phyloP scores from a whole-genome alignment of 2,797 vertebrate species.

The Emys orbicularis region DNA sequence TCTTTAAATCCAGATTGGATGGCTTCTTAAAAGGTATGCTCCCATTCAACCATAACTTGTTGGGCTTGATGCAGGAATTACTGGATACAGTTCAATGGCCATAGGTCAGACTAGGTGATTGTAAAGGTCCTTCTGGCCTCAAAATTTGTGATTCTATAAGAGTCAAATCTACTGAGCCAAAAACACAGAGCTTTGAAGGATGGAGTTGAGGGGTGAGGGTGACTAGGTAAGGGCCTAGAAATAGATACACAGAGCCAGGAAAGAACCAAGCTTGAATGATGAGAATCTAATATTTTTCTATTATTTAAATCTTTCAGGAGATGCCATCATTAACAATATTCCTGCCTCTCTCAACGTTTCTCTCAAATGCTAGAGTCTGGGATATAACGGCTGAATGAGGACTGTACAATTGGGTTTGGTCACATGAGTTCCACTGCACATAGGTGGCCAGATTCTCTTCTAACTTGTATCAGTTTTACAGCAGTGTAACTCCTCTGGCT shows the following conservation, averaged over 20 bases:
- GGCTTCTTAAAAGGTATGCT: not conserved
- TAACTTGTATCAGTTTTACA: conserved; percentile 10
- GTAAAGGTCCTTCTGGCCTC: not conserved
- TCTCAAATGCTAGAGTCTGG: not conserved
- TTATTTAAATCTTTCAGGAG: not conserved
- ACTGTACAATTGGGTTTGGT: not conserved
- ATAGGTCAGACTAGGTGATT: not conserved
- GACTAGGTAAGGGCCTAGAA: not conserved
- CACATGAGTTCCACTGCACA: conserved; percentile 1
- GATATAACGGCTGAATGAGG: not conserved
- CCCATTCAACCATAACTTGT: not conserved
- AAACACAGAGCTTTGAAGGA: not conserved
- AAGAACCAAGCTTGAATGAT: not conserved
- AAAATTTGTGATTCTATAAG: not conserved
- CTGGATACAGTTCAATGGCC: not conserved
- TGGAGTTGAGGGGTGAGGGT: not conserved
- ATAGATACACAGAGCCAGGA: not conserved
- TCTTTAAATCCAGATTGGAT: not conserved
- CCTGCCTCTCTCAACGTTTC: not conserved
- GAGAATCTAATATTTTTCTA: not conserved
- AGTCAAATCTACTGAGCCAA: not conserved
- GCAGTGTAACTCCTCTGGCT: not conserved
- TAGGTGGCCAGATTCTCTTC: not conserved
- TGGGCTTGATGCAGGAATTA: not conserved
- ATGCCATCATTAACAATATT: not conserved